Evolutionary conservation across 35 echinoderm and acorn worm species (phyloP).

Genomic region (Ophiothrix spiculata): DNA sequence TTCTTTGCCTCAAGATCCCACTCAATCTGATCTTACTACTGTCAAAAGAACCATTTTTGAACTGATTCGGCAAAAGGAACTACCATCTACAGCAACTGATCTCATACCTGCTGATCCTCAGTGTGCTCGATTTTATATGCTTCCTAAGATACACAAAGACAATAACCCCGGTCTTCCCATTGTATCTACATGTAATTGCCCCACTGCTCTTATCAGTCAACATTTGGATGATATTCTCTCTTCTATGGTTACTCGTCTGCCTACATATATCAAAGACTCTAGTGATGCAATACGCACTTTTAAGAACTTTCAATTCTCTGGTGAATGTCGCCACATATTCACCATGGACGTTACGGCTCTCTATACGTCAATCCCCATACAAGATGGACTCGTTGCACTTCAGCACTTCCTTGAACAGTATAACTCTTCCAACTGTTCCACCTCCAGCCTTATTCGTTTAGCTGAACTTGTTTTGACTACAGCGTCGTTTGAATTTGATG

Average conservation of each 20-base stretch:
- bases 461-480: neutral
- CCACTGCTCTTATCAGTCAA: constrained; percentile 35
- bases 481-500: neutral
- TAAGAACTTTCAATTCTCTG: constrained; percentile 1
- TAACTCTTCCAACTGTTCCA: neutral
- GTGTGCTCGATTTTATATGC: constrained; percentile 31
- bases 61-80: neutral
- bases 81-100: neutral
- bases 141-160: constrained; percentile 41
- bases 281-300: constrained; percentile 19
- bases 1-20: constrained; percentile 12
- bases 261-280: constrained; percentile 44
- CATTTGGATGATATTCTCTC: constrained; percentile 34
- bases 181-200: constrained; percentile 35
- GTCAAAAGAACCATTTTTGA: neutral
- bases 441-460: neutral
- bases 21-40: neutral
- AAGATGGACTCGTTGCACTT: constrained; percentile 32
- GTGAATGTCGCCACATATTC: neutral
- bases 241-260: constrained; percentile 29
- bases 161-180: constrained; percentile 40
- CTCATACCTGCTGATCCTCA: constrained; percentile 26
- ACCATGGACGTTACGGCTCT: constrained; percentile 35
- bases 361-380: constrained; percentile 30
- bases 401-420: constrained; percentile 4